phyloP scores from a whole-genome alignment of 2,113 vertebrate species.

The Trochalopteron elliotii region DNA sequence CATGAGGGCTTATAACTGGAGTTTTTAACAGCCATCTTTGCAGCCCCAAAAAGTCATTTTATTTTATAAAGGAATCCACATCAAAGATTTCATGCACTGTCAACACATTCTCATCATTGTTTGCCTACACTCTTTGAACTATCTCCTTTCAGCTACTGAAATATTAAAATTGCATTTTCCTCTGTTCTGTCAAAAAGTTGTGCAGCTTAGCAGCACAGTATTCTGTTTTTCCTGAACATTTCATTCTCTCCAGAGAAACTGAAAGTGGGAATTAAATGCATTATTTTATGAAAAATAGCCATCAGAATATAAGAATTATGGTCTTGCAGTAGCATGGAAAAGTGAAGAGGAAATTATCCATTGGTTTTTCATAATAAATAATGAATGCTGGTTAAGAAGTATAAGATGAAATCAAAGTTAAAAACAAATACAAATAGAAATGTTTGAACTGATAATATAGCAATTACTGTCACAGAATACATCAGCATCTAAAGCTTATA shows the following conservation, averaged over 20 bases:
- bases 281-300: background rate
- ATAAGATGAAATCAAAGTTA: background rate
- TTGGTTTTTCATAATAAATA: background rate
- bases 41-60: background rate
- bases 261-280: background rate
- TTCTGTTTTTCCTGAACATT: background rate
- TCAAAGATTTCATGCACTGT: conserved; percentile 41
- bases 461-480: background rate
- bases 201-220: background rate
- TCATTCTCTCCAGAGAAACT: background rate
- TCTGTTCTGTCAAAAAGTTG: conserved; percentile 4
- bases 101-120: conserved; percentile 33
- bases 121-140: conserved; percentile 45
- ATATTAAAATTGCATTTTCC: conserved; percentile 22
- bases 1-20: background rate
- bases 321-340: background rate
- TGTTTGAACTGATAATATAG: background rate
- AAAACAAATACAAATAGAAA: background rate
- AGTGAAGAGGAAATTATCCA: background rate
- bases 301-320: background rate
- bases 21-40: background rate
- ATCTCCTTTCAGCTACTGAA: conserved; percentile 3
- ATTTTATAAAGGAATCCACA: conserved; percentile 13
- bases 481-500: background rate
- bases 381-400: background rate